Base-by-base conservation (phyloP, 2,888 invertebrate species). In the Papilio protenor region DNA sequence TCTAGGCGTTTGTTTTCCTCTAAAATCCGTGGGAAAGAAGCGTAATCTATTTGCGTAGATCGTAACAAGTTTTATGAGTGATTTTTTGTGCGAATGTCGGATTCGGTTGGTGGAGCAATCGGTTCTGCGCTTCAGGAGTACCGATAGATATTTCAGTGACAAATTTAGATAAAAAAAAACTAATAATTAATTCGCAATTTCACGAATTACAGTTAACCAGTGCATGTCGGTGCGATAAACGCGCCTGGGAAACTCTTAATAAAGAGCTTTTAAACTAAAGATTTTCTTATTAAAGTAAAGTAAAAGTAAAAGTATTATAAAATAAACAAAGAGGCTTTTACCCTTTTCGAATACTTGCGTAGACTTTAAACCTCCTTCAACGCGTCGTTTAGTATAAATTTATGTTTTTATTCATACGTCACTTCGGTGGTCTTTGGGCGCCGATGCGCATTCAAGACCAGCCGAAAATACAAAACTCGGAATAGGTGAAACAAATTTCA, bases 401-500 rank as follows among this genome's bases (percentile, higher is more conserved):
- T 45, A 79, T 77, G 40, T 66, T 18, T 45, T 70, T 69, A 69
- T 59, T 88, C 88, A 89, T 84, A 85, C 59, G 78, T 85, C 84
- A 77, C 80, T 84, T 81, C 80, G 90, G 89, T 88, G 90, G 90
- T 91, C 90, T 86, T 85, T 87, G 83, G 82, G 77, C 71, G 80
- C 81, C 80, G 80, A 85, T 84, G 83, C 81, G 79, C 82, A 80
- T 85, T 87, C 83, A 81, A 84, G 86, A 83, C 79, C 79, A 83
- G 80, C 80, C 80, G 78, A 87, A 87, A 87, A 87, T 85, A 85
- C 64, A 74, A 73, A 71, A 85, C 83, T 81, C 79, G 80, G 83
- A 90, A 90, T 90, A 89, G 90, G 90, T 91, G 91, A 89, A 88
- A 87, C 91, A 87, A 91, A 91, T 92, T 87, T 84, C 83, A 85